Evolutionary conservation across 2,113 vertebrate species (phyloP).

Genomic region (Pterocles gutturalis): DNA sequence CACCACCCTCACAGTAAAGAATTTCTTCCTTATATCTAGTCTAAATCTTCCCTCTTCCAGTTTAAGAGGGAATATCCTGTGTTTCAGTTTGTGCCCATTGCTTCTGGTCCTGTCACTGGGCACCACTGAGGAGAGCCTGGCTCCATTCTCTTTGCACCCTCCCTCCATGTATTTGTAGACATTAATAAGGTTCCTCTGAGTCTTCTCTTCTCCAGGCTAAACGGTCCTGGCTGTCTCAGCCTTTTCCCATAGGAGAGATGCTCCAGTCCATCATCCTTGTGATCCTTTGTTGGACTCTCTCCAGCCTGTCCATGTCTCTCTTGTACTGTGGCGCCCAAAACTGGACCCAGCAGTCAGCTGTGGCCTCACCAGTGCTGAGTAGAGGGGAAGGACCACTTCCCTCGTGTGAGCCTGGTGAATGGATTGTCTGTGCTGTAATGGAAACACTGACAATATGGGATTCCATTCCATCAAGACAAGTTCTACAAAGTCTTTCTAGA

Average conservation of each 20-base stretch:
- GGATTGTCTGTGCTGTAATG: background rate
- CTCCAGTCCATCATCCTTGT: background rate
- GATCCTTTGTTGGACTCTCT: background rate
- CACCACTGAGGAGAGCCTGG: background rate
- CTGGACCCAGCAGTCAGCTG: background rate
- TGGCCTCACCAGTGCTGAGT: background rate
- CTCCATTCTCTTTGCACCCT: background rate
- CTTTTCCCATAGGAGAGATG: background rate
- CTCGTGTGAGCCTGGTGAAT: background rate
- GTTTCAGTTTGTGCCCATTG: background rate
- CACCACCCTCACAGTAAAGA: too few relatives aligned
- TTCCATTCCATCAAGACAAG: background rate
- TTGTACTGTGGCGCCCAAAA: background rate
- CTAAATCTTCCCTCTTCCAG: too few relatives aligned
- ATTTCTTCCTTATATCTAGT: too few relatives aligned
- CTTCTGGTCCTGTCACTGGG: background rate
- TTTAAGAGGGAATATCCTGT: background rate
- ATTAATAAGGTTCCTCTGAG: background rate
- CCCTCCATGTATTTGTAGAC: background rate
- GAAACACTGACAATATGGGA: background rate
- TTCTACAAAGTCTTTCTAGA: background rate
- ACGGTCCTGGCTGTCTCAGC: background rate
- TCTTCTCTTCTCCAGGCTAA: background rate
- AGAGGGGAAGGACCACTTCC: background rate
- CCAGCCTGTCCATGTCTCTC: background rate